These are phyloP conservation scores for Lampropteryx suffumata DNA, from an alignment of 2,888 invertebrate genomes.

Conservation along the genomic window DNA sequence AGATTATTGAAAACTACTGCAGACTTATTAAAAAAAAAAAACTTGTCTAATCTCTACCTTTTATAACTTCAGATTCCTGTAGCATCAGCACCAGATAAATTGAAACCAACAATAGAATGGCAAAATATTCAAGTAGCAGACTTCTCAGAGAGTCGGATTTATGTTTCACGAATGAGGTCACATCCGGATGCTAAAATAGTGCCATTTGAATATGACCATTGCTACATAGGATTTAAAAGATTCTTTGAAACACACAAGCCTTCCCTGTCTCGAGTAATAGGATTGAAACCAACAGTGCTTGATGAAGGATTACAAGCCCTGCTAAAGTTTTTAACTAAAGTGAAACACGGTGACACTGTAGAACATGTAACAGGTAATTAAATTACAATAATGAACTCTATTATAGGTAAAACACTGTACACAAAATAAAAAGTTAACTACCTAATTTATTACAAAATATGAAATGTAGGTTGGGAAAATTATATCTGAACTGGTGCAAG, in stretches of 20 bases:
- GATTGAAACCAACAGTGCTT: conserved; percentile 37
- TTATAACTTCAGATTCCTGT: conserved; percentile 47
- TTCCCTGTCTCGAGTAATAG: conserved; percentile 61
- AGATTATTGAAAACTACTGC: no score
- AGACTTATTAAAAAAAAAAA: no score
- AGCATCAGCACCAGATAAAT: conserved; percentile 52
- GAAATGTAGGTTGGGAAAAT: no score
- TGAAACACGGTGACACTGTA: conserved; percentile 61
- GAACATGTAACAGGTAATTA: conserved; percentile 61
- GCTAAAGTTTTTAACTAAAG: conserved; percentile 46
- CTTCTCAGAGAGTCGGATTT: conserved; percentile 85
- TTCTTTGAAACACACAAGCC: conserved; percentile 61
- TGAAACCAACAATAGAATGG: conserved; percentile 84
- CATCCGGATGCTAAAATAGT: conserved; percentile 44
- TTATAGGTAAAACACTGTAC: no score
- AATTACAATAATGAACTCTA: no score
- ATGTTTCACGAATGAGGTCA: conserved; percentile 62
- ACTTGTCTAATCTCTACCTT: no score
- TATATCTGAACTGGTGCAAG: no score
- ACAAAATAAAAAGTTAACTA: neutral
- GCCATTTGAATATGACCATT: conserved; percentile 40
- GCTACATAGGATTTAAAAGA: conserved; percentile 51
- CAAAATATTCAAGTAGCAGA: conserved; percentile 86
- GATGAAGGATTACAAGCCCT: conserved; percentile 30
- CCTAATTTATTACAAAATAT: no score